Evolutionary conservation across 2,797 vertebrate species (phyloP).

Genomic region (Centroberyx gerrardi): DNA sequence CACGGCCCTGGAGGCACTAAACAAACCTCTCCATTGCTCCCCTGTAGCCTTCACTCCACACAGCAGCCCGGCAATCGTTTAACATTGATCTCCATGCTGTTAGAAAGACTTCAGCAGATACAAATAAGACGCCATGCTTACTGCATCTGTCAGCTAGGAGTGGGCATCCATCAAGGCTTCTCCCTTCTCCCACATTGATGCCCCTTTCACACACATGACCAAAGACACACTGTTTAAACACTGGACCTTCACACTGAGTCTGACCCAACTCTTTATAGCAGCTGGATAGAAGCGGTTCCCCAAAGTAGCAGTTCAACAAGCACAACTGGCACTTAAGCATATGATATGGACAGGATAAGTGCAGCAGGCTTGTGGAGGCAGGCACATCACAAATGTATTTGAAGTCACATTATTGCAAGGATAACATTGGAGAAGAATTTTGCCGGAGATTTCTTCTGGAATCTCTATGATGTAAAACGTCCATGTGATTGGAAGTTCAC

Average conservation of each 20-base stretch:
- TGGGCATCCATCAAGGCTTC: background rate
- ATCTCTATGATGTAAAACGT: too few species aligned
- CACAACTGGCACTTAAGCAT: background rate
- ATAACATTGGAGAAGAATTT: too few species aligned
- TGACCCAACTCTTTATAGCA: too few species aligned
- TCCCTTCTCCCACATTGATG: constrained; percentile 26
- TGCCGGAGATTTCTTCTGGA: too few species aligned
- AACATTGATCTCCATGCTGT: constrained; percentile 71
- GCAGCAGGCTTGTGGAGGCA: too few species aligned
- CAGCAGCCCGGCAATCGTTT: constrained; percentile 69
- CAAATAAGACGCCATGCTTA: constrained; percentile 43
- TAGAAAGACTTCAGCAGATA: constrained; percentile 60
- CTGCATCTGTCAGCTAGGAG: constrained; percentile 47
- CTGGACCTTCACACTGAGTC: too few species aligned
- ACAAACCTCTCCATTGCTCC: constrained; percentile 73
- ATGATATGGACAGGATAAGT: background rate
- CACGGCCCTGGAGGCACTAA: constrained; percentile 63
- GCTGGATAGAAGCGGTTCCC: too few species aligned
- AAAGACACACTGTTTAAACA: too few species aligned
- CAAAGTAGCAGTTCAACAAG: background rate
- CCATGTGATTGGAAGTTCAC: too few species aligned
- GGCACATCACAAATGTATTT: too few species aligned
- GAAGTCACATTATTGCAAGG: too few species aligned
- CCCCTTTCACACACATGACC: constrained; percentile 7
- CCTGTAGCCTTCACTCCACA: constrained; percentile 55